Evolutionary conservation across 2,888 invertebrate species (phyloP), one percentile per base, ranked within the genome.

Genomic region (Habroteleia sp.): DNA sequence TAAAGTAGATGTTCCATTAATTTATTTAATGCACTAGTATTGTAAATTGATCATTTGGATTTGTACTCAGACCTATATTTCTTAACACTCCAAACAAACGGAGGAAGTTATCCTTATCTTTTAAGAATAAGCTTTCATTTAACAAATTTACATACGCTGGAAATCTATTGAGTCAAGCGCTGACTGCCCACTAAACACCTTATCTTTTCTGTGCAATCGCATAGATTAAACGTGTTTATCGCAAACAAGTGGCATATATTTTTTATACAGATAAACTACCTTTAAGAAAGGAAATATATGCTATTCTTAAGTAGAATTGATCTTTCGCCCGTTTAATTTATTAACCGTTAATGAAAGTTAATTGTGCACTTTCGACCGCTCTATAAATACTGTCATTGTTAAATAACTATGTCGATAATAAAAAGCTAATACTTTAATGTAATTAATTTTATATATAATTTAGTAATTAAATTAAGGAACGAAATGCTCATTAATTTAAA

Each of bases 141-240:
- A 60, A 60, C 60, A 35, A 69, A 69, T 44, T 60, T 33, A 69
- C 69, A 60, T 66, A 48, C 48, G 69, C 16, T 69, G 23, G 33
- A 16, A 60, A 60, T 46, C 29, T 37, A 66, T 54, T 33, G 66
- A 54, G 52, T 23, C 10, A 46, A 33, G 35, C 29, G 46, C 37
- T 33, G 42, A 56, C 50, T 50, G 48, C 20, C 48, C 48, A 54
- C 46, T 54, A 48, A 48, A 74, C 48, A 33, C 17, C 41, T 62
- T 68, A 74, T 74, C 74, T 62, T 17, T 27, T 62, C 20, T 48
- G 54, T 60, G 41, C 62, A 37, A 62, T 25, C 23, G 48, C 50
- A 50, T 48, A 25, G 62, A 63, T 74, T 74, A 68, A 68, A 39
- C 23, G 48, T 42, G 37, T 68, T 74, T 74, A 74, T 52, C 31